Evolutionary conservation across 1,140 invertebrate species (phyloP), one percentile per base, ranked within the genome.

Genomic region (Neomicropteryx cornuta): DNA sequence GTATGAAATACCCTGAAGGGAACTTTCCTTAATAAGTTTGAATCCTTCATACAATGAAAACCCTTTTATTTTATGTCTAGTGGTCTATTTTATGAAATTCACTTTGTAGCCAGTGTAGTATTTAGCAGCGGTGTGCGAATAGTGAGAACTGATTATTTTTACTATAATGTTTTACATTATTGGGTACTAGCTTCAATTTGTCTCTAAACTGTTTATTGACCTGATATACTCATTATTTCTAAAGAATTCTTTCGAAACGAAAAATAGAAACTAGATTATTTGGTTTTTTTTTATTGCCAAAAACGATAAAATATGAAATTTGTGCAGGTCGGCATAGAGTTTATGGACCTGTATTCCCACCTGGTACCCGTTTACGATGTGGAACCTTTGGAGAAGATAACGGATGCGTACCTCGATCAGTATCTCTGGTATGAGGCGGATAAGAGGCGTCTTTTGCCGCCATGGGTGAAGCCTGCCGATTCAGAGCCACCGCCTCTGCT

Each of bases 401-500:
- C 95, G 0, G 97, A 99, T 61, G 97, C 97, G n/a, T 99, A 99
- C 64, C 67, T 99, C 18, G 96, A 99, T 72, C 97, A 99, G 61
- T 99, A 99, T 67, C 62, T 99, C 5, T 99, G 96, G 96, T 99
- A 99, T 60, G 97, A 99, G 66, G 94, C 97, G 0, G 97, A 99
- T 60, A 99, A 99, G 57, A 72, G 97, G 18, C 65, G 92, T 18
- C 66, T 99, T 3, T 96, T 99, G 51, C 97, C 97, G 30, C 89
- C 93, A 0, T 99, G 97, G 97, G 91, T 99, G 3, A 99, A 99
- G 62, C 96, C 97, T 1, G 89, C 90, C 2, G 97, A 99, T 56
- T 90, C 93, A 0, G 97, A 99, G 68, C 97, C 97, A 1, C 95
- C 96, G 4, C 97, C 97, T 28, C 63, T 99, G 1, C 71, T 99